Evolutionary conservation across 2,113 vertebrate species (phyloP).

Genomic region (Phalacrocorax pelagicus): DNA sequence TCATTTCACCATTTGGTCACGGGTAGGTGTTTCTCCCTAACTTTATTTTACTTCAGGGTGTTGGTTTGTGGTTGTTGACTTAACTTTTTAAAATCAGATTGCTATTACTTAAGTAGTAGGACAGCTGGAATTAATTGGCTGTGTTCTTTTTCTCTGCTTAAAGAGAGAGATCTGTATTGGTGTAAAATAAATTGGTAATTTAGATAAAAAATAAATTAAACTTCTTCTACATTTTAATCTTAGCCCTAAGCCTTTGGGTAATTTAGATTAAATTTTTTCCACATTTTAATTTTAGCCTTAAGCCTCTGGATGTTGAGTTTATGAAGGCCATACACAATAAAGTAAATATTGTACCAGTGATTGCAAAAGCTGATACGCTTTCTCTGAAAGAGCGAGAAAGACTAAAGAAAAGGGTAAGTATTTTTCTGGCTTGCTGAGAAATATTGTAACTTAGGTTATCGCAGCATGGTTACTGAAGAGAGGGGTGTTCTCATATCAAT

Average conservation of each 20-base stretch:
- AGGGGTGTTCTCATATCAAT: not conserved
- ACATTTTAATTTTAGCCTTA: conserved; percentile 67
- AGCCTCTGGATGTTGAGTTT: conserved; percentile 82
- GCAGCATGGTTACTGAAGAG: not conserved
- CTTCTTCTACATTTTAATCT: not conserved
- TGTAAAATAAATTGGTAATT: not conserved
- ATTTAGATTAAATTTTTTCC: not conserved
- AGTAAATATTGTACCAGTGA: conserved; percentile 84
- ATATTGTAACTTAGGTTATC: not conserved
- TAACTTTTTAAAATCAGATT: not conserved
- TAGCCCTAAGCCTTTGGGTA: conserved; percentile 76
- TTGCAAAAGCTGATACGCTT: conserved; percentile 82
- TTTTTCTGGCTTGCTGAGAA: not conserved
- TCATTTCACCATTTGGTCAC: conserved; percentile 96
- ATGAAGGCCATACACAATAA: conserved; percentile 85
- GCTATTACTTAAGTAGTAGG: not conserved
- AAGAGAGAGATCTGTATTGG: not conserved
- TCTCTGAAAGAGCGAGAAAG: conserved; percentile 91
- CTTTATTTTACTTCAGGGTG: not conserved
- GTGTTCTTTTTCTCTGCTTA: not conserved
- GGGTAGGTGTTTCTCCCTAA: conserved; percentile 77
- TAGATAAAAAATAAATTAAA: not conserved
- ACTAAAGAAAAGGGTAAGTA: conserved; percentile 91
- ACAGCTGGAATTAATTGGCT: not conserved
- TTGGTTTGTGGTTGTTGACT: not conserved